Percentiles rank a stretch among this genome's conserved stretches.
phyloP scores from a whole-genome alignment of 92 coral and sea anemone species.

The Pocillopora grandis region DNA sequence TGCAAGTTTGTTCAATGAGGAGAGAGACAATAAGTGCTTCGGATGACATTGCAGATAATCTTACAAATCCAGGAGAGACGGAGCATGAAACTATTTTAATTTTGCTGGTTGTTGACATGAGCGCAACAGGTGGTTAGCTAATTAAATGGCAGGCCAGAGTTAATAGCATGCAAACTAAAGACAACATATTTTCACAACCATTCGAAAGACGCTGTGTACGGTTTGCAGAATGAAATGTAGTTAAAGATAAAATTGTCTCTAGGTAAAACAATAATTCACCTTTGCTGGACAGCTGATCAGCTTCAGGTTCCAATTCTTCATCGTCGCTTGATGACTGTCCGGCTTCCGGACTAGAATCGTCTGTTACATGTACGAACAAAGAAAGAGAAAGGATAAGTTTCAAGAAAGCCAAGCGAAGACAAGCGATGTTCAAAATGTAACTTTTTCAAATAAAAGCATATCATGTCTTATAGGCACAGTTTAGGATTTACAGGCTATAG shows the following conservation, averaged over 20 bases:
- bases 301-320: slow-evolving; percentile 88
- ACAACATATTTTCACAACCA: not conserved
- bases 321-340: slow-evolving; percentile 74
- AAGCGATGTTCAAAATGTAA: not conserved
- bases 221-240: not conserved
- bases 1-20: not conserved
- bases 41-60: not conserved
- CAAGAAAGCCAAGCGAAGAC: not conserved
- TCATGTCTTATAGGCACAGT: not conserved
- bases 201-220: not conserved
- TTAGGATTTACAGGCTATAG: not conserved
- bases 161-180: not conserved
- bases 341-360: slow-evolving; percentile 59
- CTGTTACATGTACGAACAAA: slow-evolving; percentile 2
- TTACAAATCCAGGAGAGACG: not conserved
- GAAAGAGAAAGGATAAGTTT: not conserved
- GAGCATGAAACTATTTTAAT: not conserved
- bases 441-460: slow-evolving; percentile 1
- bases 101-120: not conserved
- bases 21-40: not conserved
- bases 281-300: slow-evolving; percentile 70
- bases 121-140: slow-evolving; percentile 30
- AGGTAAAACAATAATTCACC: slow-evolving; percentile 28
- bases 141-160: too few species aligned
- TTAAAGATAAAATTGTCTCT: not conserved